phyloP scores from a whole-genome alignment of 2,888 invertebrate species.

The Mythimna vitellina region DNA sequence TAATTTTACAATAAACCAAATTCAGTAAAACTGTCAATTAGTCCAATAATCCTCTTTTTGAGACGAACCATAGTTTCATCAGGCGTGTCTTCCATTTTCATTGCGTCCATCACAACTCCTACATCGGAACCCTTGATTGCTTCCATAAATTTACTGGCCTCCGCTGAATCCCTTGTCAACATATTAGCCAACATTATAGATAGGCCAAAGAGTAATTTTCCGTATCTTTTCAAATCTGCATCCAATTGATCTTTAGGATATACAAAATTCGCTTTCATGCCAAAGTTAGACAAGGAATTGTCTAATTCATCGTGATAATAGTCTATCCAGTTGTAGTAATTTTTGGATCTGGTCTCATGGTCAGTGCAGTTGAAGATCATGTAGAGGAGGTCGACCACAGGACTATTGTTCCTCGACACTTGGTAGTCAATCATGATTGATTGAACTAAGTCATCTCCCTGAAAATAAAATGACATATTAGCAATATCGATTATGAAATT shows the following conservation, averaged over 20 bases:
- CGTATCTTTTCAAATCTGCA: constrained; percentile 65
- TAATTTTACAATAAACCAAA: constrained; percentile 54
- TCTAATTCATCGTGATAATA: constrained; percentile 67
- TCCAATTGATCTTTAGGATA: constrained; percentile 67
- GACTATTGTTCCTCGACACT: constrained; percentile 62
- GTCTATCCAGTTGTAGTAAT: constrained; percentile 71
- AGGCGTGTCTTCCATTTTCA: constrained; percentile 34
- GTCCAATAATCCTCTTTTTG: constrained; percentile 58
- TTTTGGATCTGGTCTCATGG: constrained; percentile 61
- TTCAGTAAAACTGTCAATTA: constrained; percentile 63
- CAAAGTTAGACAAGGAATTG: constrained; percentile 58
- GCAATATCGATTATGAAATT: background rate
- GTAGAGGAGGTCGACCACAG: constrained; percentile 69
- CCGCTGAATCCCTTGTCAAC: constrained; percentile 55
- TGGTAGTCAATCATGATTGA: constrained; percentile 75
- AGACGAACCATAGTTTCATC: constrained; percentile 40
- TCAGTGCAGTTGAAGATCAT: constrained; percentile 69
- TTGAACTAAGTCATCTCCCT: constrained; percentile 63
- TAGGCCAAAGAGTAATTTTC: constrained; percentile 55
- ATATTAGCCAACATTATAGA: constrained; percentile 58
- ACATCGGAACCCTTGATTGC: constrained; percentile 32
- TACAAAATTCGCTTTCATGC: constrained; percentile 57
- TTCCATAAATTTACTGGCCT: constrained; percentile 55
- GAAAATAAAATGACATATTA: constrained; percentile 43
- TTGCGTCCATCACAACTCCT: background rate